phyloP scores from a whole-genome alignment of 1,140 invertebrate species.

The Probaryconus sp. region DNA sequence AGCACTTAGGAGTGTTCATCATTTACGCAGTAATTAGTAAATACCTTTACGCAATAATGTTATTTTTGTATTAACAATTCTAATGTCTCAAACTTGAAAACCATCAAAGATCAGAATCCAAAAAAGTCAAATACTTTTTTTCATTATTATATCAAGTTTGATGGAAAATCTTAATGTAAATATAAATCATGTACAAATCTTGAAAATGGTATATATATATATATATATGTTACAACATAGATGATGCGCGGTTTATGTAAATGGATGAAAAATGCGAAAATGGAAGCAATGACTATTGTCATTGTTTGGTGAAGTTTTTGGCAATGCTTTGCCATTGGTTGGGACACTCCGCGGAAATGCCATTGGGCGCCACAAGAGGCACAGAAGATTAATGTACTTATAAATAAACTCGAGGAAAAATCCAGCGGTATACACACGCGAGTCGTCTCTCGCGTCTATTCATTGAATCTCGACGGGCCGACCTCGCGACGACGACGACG shows the following conservation, averaged over 20 bases:
- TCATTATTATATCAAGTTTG: too few species aligned
- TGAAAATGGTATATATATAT: too few species aligned
- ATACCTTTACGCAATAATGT: too few species aligned
- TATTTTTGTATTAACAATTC: too few species aligned
- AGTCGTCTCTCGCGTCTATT: conserved; percentile 31
- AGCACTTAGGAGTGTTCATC: too few species aligned
- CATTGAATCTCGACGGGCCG: conserved; percentile 38
- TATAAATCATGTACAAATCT: too few species aligned
- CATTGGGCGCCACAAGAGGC: conserved; percentile 64
- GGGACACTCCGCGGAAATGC: conserved; percentile 61
- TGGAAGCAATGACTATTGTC: conserved; percentile 3
- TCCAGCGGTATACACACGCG: conserved; percentile 54
- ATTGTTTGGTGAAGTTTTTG: conserved; percentile 32
- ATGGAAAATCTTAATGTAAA: too few species aligned
- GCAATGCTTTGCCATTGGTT: conserved; percentile 52
- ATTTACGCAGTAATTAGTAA: too few species aligned
- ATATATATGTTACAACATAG: too few species aligned
- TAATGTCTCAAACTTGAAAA: too few species aligned
- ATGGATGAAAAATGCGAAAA: conserved; percentile 3
- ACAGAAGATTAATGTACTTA: conserved; percentile 71
- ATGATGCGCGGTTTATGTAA: not conserved
- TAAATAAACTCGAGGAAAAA: conserved; percentile 73
- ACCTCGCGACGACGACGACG: conserved; percentile 17
- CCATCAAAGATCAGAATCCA: too few species aligned
- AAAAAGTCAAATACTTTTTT: too few species aligned